Evolutionary conservation across 2,888 invertebrate species (phyloP).

Genomic region (Syrphus vitripennis): DNA sequence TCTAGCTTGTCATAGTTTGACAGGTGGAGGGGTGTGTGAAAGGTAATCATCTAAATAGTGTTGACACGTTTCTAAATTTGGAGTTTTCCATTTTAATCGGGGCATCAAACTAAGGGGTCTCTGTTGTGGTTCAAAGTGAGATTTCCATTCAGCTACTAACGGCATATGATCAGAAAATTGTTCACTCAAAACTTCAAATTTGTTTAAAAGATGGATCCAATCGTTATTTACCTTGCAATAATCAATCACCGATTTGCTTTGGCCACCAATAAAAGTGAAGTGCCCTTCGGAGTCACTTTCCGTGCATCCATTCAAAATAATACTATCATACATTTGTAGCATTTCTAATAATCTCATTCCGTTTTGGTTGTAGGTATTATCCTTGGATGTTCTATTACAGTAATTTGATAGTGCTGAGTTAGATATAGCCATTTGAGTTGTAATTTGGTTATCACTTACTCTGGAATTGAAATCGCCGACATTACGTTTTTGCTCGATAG

Average conservation of each 20-base stretch:
- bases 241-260: no score
- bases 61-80: background rate
- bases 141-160: background rate
- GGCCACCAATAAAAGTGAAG: background rate
- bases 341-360: no score
- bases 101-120: background rate
- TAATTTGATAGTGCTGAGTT: background rate
- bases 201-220: no score
- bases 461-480: background rate
- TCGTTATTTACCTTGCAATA: no score
- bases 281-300: background rate
- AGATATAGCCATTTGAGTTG: background rate
- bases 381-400: constrained; percentile 4
- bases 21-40: background rate
- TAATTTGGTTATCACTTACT: background rate
- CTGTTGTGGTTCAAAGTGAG: background rate
- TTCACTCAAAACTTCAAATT: no score
- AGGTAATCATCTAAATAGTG: background rate
- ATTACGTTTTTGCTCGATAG: background rate
- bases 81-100: background rate
- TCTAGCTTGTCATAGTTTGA: no score
- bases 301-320: background rate
- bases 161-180: no score
- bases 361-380: background rate
- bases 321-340: background rate